Evolutionary conservation across 2,888 invertebrate genomes (phyloP).

Genomic region (Seira ritae): DNA sequence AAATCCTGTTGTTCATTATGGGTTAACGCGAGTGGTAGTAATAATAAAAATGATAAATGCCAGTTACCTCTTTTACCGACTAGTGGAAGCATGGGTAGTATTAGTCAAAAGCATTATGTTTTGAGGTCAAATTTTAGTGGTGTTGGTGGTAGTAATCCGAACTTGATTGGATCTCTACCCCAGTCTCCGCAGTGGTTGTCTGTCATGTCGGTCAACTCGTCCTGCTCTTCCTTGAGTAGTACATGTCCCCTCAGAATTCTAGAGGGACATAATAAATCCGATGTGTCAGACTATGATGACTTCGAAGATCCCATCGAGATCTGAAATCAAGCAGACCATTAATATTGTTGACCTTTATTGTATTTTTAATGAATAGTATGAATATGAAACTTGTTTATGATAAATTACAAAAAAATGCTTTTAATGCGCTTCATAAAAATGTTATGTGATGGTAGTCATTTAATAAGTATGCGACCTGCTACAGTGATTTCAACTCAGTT

Average conservation of each 20-base stretch:
- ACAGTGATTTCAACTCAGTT: slow-evolving; percentile 11
- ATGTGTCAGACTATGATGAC: slow-evolving; percentile 55
- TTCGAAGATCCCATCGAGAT: slow-evolving; percentile 59
- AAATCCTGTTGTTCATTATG: slow-evolving; percentile 38
- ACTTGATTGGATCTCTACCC: neutral
- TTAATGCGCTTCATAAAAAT: neutral
- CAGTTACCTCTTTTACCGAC: slow-evolving; percentile 23
- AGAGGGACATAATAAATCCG: slow-evolving; percentile 46
- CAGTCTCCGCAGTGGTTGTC: slow-evolving; percentile 50
- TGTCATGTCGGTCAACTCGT: slow-evolving; percentile 50
- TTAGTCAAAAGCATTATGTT: slow-evolving; percentile 13
- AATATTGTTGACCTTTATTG: neutral
- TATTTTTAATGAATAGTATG: neutral
- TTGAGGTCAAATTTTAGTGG: neutral
- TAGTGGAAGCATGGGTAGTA: slow-evolving; percentile 7
- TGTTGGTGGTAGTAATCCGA: neutral
- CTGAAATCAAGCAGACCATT: slow-evolving; percentile 22
- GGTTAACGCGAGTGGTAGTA: neutral
- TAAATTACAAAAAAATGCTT: neutral
- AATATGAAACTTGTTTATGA: neutral
- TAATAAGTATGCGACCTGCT: slow-evolving; percentile 4
- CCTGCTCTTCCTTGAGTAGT: slow-evolving; percentile 50
- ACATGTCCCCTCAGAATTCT: slow-evolving; percentile 53
- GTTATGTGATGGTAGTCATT: neutral
- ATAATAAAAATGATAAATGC: neutral